These are phyloP conservation scores for Eutolmus rufibarbis DNA, from an alignment of 2,888 invertebrate species.

Conservation along the genomic window DNA sequence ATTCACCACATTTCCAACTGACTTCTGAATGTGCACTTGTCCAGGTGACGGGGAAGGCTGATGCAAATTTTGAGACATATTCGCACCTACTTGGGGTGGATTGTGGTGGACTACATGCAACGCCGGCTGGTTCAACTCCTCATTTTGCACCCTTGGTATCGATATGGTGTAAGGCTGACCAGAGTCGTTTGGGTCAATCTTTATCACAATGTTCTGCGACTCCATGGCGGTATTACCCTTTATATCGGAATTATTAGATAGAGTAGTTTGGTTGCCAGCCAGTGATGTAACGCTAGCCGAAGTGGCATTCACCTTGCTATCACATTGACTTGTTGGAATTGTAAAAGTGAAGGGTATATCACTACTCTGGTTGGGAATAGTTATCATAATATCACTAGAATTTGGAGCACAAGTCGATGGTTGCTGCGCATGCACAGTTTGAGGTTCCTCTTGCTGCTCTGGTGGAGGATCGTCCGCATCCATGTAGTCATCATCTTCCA, in stretches of 20 bases:
- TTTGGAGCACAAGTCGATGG: slow-evolving; percentile 48
- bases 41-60: background rate
- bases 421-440: slow-evolving; percentile 39
- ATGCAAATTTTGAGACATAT: slow-evolving; percentile 44
- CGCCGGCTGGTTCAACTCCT: slow-evolving; percentile 44
- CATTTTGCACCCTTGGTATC: slow-evolving; percentile 62
- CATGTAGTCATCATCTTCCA: slow-evolving; percentile 72
- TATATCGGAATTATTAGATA: background rate
- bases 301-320: slow-evolving; percentile 38
- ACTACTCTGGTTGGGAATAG: slow-evolving; percentile 61
- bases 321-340: slow-evolving; percentile 56
- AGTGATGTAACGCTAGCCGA: background rate
- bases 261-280: background rate
- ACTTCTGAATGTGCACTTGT: slow-evolving; percentile 40
- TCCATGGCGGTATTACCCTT: slow-evolving; percentile 47
- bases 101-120: background rate
- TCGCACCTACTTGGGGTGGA: slow-evolving; percentile 48
- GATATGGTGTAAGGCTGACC: slow-evolving; percentile 62
- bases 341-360: slow-evolving; percentile 61
- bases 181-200: slow-evolving; percentile 58
- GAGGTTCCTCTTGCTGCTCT: background rate
- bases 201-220: slow-evolving; percentile 61
- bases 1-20: slow-evolving; percentile 36
- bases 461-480: slow-evolving; percentile 51
- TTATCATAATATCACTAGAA: slow-evolving; percentile 59